These are phyloP conservation scores for human DNA, from an alignment of 2,113 vertebrate genomes.

Conservation along the genomic window DNA sequence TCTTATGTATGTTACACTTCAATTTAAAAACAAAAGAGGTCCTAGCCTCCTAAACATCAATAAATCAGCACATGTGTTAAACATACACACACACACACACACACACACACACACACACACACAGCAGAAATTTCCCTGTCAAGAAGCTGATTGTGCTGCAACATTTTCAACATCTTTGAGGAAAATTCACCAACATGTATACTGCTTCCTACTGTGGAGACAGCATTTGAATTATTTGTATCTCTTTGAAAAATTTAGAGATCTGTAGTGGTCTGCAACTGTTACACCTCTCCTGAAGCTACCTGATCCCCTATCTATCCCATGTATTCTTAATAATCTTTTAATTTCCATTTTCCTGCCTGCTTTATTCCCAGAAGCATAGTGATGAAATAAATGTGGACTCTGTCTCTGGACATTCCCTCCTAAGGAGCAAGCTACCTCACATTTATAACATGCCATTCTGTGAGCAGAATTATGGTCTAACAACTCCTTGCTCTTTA, in stretches of 20 bases:
- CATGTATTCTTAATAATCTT: background rate
- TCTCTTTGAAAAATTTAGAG: background rate
- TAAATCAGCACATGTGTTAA: background rate
- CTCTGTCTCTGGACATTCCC: background rate
- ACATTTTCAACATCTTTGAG: background rate
- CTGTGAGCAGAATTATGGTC: background rate
- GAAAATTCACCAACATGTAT: background rate
- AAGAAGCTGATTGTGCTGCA: background rate
- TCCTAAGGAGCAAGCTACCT: background rate
- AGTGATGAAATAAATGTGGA: background rate
- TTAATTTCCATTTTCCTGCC: background rate
- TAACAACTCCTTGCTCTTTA: background rate
- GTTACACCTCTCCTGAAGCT: background rate
- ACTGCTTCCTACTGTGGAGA: background rate
- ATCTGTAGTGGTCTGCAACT: background rate
- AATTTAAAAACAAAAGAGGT: background rate
- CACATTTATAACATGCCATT: background rate
- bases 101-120: background rate
- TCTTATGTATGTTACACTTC: background rate
- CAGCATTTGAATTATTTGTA: background rate
- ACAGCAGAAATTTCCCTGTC: background rate
- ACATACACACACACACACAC: background rate
- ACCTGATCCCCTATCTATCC: background rate
- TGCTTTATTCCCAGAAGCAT: background rate
- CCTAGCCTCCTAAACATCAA: background rate